Conservation (phyloP, 2,888 invertebrate genomes). For the Agapetus fuscipes region DNA sequence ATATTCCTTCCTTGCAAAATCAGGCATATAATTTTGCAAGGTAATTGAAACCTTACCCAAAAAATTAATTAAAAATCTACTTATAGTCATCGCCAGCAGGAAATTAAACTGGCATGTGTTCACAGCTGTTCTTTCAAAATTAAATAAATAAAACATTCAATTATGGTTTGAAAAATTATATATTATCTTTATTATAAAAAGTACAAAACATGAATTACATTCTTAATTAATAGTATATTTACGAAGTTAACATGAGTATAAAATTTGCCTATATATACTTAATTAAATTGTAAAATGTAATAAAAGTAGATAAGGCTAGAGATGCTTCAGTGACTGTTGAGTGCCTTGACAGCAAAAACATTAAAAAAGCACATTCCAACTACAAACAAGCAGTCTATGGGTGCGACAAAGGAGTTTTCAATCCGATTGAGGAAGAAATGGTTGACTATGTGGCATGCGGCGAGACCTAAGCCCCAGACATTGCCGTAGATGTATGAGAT, state of each 20-base stretch:
- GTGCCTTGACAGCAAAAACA: conserved; percentile 19
- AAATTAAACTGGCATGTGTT: too few relatives aligned
- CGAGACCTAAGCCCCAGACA: conserved; percentile 20
- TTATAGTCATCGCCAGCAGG: too few relatives aligned
- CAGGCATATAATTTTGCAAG: too few relatives aligned
- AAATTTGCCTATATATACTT: conserved; percentile 3
- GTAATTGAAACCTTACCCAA: too few relatives aligned
- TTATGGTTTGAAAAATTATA: too few relatives aligned
- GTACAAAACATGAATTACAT: conserved; percentile 7
- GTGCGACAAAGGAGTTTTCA: conserved; percentile 17
- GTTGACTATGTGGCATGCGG: conserved; percentile 19
- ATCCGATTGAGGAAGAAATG: conserved; percentile 19
- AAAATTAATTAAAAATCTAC: too few relatives aligned
- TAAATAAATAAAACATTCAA: too few relatives aligned
- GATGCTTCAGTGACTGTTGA: conserved; percentile 15
- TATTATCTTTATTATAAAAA: conserved; percentile 16
- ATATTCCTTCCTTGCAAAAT: too few relatives aligned
- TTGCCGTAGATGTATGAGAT: conserved; percentile 19
- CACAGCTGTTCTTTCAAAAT: too few relatives aligned
- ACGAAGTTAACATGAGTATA: too few relatives aligned
- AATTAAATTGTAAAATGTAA: conserved; percentile 2
- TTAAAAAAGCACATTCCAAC: conserved; percentile 22
- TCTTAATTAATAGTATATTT: not conserved
- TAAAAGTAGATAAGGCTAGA: conserved; percentile 1
- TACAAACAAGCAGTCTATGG: conserved; percentile 20